Percentiles rank a stretch among this genome's conserved stretches.
phyloP scores from a whole-genome alignment of 2,113 vertebrate genomes.

The Phyllopteryx taeniolatus region DNA sequence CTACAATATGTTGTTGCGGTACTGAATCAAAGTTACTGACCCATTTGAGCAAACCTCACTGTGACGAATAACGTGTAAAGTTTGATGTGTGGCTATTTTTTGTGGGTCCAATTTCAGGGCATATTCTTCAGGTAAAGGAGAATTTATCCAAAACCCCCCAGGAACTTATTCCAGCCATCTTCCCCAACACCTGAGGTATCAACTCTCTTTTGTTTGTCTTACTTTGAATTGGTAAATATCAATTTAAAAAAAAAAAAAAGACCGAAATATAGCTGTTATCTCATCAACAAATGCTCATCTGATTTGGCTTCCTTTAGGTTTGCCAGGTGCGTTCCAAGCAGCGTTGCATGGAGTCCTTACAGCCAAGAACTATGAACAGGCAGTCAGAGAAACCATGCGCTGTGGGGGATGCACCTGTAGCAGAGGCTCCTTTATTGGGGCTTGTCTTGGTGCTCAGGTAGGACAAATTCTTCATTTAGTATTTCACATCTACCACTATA shows the following conservation, averaged over 20 bases:
- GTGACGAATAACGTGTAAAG: not conserved
- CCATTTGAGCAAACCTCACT: not conserved
- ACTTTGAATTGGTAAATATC: not conserved
- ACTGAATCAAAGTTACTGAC: not conserved
- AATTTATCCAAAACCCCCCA: slow-evolving; percentile 55
- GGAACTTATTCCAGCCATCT: slow-evolving; percentile 65
- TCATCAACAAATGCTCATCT: not conserved
- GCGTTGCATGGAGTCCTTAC: slow-evolving; percentile 74
- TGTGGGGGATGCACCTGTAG: slow-evolving; percentile 76
- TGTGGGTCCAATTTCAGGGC: slow-evolving; percentile 45
- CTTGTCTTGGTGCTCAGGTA: slow-evolving; percentile 75
- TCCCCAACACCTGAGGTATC: slow-evolving; percentile 72
- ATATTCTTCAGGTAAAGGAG: slow-evolving; percentile 70
- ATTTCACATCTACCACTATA: not conserved
- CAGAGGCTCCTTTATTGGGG: slow-evolving; percentile 73
- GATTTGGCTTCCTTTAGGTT: slow-evolving; percentile 51
- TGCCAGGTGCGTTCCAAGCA: slow-evolving; percentile 76
- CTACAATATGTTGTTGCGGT: slow-evolving; percentile 11
- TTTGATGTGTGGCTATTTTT: not conserved
- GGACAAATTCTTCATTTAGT: not conserved
- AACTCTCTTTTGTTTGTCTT: not conserved
- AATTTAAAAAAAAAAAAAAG: not conserved
- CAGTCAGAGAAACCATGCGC: slow-evolving; percentile 70
- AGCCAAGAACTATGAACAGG: slow-evolving; percentile 58
- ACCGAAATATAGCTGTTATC: not conserved